phyloP scores from a whole-genome alignment of 2,113 vertebrate species.

The Sylvilagus bachmani region DNA sequence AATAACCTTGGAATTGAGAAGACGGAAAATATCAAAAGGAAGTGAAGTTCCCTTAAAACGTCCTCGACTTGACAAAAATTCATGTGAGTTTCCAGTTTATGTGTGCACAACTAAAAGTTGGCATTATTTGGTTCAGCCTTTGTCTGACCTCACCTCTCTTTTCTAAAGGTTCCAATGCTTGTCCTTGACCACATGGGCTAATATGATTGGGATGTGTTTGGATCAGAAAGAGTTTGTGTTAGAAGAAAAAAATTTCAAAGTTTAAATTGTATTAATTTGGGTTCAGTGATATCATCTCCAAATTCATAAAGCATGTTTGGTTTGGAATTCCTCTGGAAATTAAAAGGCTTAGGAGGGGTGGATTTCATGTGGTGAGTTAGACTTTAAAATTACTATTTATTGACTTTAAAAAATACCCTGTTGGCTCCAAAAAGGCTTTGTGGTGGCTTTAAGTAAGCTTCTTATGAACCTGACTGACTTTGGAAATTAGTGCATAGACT shows the following conservation, averaged over 20 bases:
- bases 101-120: constrained; percentile 52
- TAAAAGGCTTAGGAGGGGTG: constrained; percentile 20
- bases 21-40: constrained; percentile 91
- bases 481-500: constrained; percentile 32
- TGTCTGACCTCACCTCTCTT: not conserved
- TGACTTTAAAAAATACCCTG: not conserved
- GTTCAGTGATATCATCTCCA: not conserved
- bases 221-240: constrained; percentile 51
- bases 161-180: not conserved
- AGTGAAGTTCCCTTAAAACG: constrained; percentile 91
- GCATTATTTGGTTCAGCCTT: not conserved
- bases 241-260: constrained; percentile 31
- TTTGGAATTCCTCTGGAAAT: constrained; percentile 53
- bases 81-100: constrained; percentile 86
- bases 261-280: constrained; percentile 7
- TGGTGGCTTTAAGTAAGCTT: constrained; percentile 41
- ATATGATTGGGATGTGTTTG: constrained; percentile 1
- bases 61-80: constrained; percentile 89
- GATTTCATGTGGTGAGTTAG: constrained; percentile 46
- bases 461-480: constrained; percentile 61
- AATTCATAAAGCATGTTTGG: constrained; percentile 51
- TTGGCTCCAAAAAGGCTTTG: constrained; percentile 50
- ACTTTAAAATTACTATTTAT: constrained; percentile 56
- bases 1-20: constrained; percentile 91
- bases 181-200: not conserved